phyloP scores from a whole-genome alignment of 2,797 vertebrate species.

The Melanotaenia boesemani region DNA sequence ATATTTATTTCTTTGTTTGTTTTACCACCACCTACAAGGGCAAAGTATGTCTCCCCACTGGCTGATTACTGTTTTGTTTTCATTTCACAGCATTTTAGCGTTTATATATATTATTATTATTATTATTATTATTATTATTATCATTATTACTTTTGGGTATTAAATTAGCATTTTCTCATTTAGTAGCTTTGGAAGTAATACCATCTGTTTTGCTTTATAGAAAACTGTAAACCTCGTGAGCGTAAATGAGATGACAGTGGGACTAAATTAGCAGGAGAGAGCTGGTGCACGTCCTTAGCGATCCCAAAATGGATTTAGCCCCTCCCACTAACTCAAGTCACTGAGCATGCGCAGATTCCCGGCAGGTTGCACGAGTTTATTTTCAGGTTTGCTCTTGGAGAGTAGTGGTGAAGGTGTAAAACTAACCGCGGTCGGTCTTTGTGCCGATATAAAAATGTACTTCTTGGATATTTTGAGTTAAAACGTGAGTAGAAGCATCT shows the following conservation, averaged over 20 bases:
- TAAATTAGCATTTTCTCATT: not conserved
- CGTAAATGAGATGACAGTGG: slow-evolving; percentile 18
- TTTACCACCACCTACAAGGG: too few relatives aligned
- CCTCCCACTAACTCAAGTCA: slow-evolving; percentile 33
- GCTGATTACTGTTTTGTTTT: too few relatives aligned
- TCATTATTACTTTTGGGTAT: not conserved
- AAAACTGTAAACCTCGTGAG: not conserved
- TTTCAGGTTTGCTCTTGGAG: slow-evolving; percentile 55
- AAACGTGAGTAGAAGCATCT: not conserved
- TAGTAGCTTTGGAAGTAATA: not conserved
- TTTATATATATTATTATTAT: too few relatives aligned
- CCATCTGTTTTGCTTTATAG: not conserved
- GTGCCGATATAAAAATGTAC: not conserved
- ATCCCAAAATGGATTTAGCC: slow-evolving; percentile 46
- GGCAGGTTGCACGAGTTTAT: slow-evolving; percentile 80
- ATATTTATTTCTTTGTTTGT: too few relatives aligned
- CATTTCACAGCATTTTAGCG: too few relatives aligned
- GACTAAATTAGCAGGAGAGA: slow-evolving; percentile 43
- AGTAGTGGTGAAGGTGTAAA: slow-evolving; percentile 17
- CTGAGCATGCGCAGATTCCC: slow-evolving; percentile 74
- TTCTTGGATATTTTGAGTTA: not conserved
- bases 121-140: not conserved
- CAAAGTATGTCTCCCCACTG: too few relatives aligned
- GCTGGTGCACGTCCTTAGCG: not conserved
- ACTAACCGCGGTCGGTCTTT: not conserved